Conservation (phyloP, 2,888 invertebrate species). For the Aleiodes testaceus region DNA sequence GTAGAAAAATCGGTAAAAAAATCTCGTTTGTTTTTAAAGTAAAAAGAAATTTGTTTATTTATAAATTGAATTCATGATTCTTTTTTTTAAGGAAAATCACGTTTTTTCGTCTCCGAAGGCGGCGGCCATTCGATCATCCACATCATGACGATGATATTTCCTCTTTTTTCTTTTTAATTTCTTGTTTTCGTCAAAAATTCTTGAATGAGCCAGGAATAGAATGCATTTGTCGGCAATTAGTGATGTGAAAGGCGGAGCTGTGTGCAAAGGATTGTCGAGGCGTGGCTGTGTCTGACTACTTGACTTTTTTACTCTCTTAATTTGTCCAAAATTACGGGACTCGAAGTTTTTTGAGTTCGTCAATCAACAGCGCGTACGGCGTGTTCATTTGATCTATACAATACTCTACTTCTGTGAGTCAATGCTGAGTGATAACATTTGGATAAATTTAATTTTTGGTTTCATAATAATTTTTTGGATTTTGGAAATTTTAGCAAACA, state of each 20-base stretch:
- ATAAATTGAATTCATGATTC: too few relatives aligned
- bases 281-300: slow-evolving; percentile 58
- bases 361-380: slow-evolving; percentile 1
- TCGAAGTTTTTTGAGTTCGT: slow-evolving; percentile 3
- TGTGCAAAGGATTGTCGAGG: slow-evolving; percentile 66
- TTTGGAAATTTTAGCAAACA: too few relatives aligned
- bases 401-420: slow-evolving; percentile 40
- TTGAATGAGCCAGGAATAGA: slow-evolving; percentile 32
- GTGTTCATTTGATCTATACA: slow-evolving; percentile 55
- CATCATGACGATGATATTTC: slow-evolving; percentile 17
- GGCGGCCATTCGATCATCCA: slow-evolving; percentile 42
- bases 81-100: neutral
- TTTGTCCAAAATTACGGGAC: slow-evolving; percentile 25
- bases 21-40: too few relatives aligned
- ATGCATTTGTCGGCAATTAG: slow-evolving; percentile 61
- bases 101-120: slow-evolving; percentile 21
- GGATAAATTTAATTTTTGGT: neutral
- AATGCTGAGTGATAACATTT: neutral
- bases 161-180: slow-evolving; percentile 2
- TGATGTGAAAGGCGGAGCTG: slow-evolving; percentile 62
- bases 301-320: slow-evolving; percentile 49
- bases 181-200: neutral
- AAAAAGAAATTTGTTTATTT: too few relatives aligned
- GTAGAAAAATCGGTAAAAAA: neutral
- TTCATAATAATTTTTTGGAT: too few relatives aligned